Conservation (phyloP, 1,140 invertebrate genomes). For the Bemisia tabaci region DNA sequence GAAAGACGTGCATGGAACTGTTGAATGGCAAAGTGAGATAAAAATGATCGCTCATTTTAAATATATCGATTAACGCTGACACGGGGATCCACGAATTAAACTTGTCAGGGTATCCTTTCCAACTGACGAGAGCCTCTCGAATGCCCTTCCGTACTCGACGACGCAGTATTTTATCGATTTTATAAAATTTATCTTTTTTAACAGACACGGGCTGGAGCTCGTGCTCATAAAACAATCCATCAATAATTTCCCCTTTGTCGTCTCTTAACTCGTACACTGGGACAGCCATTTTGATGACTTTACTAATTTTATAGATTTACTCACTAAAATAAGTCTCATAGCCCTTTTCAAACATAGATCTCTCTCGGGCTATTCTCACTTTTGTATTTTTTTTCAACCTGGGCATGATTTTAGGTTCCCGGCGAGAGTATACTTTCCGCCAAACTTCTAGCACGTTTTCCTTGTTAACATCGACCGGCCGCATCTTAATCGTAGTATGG, state of each 20-base stretch:
- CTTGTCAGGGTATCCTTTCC: neutral
- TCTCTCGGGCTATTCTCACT: constrained; percentile 22
- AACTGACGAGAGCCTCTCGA: neutral
- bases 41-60: neutral
- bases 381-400: constrained; percentile 17
- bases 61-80: neutral
- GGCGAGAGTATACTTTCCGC: constrained; percentile 10
- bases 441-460: neutral
- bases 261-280: constrained; percentile 26
- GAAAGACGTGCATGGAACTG: neutral
- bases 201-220: constrained; percentile 18
- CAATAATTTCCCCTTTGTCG: constrained; percentile 22
- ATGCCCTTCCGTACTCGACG: too few species aligned
- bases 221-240: constrained; percentile 25
- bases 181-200: constrained; percentile 1
- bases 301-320: constrained; percentile 27
- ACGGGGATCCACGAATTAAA: constrained; percentile 1
- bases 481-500: neutral
- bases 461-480: neutral
- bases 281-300: constrained; percentile 19
- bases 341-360: constrained; percentile 22
- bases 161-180: constrained; percentile 3
- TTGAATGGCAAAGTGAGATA: neutral
- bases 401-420: constrained; percentile 6
- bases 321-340: constrained; percentile 27